phyloP scores from a whole-genome alignment of 2,888 invertebrate genomes.

The Ophion slaviceki region DNA sequence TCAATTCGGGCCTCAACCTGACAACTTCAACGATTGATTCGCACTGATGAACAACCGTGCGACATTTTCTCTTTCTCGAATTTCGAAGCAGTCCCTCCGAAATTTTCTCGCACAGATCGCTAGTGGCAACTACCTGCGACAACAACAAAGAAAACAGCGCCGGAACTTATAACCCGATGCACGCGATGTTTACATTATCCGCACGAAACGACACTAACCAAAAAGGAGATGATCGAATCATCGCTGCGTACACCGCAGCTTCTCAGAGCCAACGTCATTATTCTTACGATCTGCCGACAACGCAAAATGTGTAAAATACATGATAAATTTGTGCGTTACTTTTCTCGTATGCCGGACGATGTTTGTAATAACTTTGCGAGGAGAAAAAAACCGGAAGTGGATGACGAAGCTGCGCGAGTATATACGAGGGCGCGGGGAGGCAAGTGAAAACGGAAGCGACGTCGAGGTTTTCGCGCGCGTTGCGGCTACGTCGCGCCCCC shows the following conservation, averaged over 20 bases:
- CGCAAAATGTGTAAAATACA: constrained; percentile 44
- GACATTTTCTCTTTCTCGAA: constrained; percentile 72
- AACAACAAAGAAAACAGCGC: constrained; percentile 32
- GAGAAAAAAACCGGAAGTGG: constrained; percentile 34
- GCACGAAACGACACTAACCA: constrained; percentile 70
- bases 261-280: constrained; percentile 76
- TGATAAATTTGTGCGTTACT: constrained; percentile 31
- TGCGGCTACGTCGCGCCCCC: constrained; percentile 13
- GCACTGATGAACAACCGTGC: constrained; percentile 76
- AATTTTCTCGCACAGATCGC: constrained; percentile 75
- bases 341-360: constrained; percentile 13
- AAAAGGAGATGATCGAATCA: constrained; percentile 72
- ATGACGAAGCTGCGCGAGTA: not conserved
- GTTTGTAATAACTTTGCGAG: constrained; percentile 13
- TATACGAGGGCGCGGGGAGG: not conserved
- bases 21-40: constrained; percentile 76
- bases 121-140: constrained; percentile 76
- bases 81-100: constrained; percentile 72
- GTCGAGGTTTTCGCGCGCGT: constrained; percentile 26
- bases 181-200: constrained; percentile 9
- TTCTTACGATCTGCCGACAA: constrained; percentile 28
- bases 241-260: constrained; percentile 69
- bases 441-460: constrained; percentile 37
- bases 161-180: constrained; percentile 3
- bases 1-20: constrained; percentile 67